A percentile compares a stretch with the other conserved stretches of the same genome.
Conservation (phyloP, 2,113 vertebrate genomes). For the Bubo blakistoni region DNA sequence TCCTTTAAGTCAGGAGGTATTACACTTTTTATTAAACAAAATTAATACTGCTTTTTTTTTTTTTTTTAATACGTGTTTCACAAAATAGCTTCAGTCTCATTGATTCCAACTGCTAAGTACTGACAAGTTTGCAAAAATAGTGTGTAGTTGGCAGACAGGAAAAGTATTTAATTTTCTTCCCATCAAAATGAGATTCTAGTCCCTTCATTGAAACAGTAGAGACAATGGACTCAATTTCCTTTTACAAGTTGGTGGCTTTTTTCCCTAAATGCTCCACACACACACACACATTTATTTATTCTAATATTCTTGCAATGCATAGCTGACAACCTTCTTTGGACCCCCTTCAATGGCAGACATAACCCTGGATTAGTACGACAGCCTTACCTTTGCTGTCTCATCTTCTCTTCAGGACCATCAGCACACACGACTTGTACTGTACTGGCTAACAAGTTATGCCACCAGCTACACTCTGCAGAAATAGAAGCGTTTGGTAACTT, state of each 20-base stretch:
- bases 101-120: background rate
- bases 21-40: background rate
- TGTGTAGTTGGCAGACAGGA: background rate
- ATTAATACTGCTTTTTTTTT: background rate
- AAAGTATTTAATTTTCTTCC: background rate
- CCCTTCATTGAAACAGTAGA: background rate
- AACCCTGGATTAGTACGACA: background rate
- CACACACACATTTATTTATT: background rate
- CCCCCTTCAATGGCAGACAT: background rate
- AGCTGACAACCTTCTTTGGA: background rate
- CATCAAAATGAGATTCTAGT: background rate
- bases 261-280: background rate
- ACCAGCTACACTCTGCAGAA: background rate
- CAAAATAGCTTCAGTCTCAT: background rate
- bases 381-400: background rate
- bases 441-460: background rate
- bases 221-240: background rate
- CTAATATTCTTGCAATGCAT: background rate
- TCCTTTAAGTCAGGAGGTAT: background rate
- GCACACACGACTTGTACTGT: background rate
- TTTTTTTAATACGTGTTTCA: background rate
- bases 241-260: fast-evolving
- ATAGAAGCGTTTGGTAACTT: background rate
- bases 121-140: background rate
- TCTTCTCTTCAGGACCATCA: background rate